phyloP scores from a whole-genome alignment of 1,140 invertebrate species.

The Lineus longissimus region DNA sequence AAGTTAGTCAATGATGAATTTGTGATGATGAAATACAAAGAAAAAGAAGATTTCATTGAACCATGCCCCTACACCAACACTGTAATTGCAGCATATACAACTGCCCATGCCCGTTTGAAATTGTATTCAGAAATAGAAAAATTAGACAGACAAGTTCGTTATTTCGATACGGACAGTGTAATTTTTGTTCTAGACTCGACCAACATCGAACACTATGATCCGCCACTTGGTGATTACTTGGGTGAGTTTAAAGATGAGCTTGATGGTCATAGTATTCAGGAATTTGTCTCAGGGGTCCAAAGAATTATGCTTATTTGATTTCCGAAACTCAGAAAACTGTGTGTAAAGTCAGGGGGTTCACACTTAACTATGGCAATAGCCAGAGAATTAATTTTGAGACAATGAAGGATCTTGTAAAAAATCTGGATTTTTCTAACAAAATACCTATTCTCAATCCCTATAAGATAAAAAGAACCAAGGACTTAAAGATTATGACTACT shows the following conservation, averaged over 20 bases:
- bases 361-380: background rate
- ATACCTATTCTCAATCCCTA: background rate
- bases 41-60: background rate
- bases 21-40: background rate
- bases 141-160: background rate
- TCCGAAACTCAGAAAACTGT: background rate
- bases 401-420: background rate
- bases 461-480: background rate
- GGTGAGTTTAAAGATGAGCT: slow-evolving; percentile 41
- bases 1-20: background rate
- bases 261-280: background rate
- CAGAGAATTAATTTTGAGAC: background rate
- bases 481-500: background rate
- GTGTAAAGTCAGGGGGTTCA: background rate
- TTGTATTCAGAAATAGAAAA: background rate
- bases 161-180: background rate
- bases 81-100: background rate
- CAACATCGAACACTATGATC: slow-evolving; percentile 14
- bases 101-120: background rate
- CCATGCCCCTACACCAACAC: slow-evolving; percentile 18
- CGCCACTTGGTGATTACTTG: slow-evolving; percentile 30
- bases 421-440: background rate
- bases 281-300: slow-evolving; percentile 22
- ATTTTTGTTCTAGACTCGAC: slow-evolving; percentile 10
- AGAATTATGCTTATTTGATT: slow-evolving; percentile 19